Evolutionary conservation across 2,113 vertebrate genomes (phyloP).

Genomic region (Ochotona princeps): DNA sequence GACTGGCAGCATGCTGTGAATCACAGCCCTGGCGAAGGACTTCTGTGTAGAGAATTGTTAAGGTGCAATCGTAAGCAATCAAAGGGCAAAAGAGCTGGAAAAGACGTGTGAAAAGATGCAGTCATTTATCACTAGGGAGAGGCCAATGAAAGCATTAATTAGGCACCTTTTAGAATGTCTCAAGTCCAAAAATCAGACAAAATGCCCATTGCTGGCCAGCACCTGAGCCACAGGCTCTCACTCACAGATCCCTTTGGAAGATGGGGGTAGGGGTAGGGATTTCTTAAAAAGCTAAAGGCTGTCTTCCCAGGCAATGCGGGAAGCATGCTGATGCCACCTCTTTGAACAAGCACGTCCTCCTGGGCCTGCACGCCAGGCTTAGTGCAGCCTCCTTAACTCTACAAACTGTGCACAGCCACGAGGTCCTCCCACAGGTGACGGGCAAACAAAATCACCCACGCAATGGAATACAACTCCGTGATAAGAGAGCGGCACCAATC

Average conservation of each 20-base stretch:
- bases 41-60: neutral
- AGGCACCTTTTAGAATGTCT: neutral
- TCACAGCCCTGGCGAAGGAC: neutral
- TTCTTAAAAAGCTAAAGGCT: neutral
- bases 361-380: neutral
- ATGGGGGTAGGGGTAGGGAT: neutral
- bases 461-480: fast-evolving
- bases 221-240: fast-evolving
- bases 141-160: slow-evolving; percentile 49
- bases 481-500: neutral
- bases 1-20: neutral
- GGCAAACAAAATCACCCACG: neutral
- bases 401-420: neutral
- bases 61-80: slow-evolving; percentile 6
- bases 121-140: slow-evolving; percentile 4
- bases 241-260: neutral
- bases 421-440: neutral
- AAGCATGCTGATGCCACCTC: neutral
- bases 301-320: neutral
- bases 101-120: slow-evolving; percentile 44
- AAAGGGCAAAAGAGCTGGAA: slow-evolving; percentile 51
- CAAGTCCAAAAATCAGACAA: neutral
- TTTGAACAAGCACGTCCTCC: neutral
- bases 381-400: neutral
- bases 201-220: neutral